Evolutionary conservation across 2,113 vertebrate species (phyloP).

Genomic region (Phaethon lepturus): DNA sequence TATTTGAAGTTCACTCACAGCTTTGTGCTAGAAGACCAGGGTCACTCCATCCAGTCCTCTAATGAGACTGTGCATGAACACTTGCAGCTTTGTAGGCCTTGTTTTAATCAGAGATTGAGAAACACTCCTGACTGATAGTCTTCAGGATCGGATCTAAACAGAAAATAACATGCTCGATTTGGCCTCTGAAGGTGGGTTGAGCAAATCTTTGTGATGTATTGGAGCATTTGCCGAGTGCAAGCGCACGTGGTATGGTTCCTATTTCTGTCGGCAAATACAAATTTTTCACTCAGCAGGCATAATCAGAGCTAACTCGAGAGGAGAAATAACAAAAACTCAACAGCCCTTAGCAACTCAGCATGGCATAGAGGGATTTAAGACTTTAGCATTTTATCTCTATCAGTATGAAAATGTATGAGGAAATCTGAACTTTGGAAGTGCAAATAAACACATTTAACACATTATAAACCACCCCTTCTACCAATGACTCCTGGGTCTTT

Average conservation of each 20-base stretch:
- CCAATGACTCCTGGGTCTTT: slow-evolving; percentile 20
- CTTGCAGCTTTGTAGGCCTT: slow-evolving; percentile 77
- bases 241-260: slow-evolving; percentile 78
- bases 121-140: slow-evolving; percentile 84
- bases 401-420: slow-evolving; percentile 85
- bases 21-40: slow-evolving; percentile 84
- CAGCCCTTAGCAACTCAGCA: slow-evolving; percentile 84
- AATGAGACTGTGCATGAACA: slow-evolving; percentile 82
- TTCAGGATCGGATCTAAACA: slow-evolving; percentile 88
- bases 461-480: slow-evolving; percentile 69
- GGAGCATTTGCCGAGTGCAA: slow-evolving; percentile 86
- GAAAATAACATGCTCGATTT: slow-evolving; percentile 92
- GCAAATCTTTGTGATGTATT: slow-evolving; percentile 87
- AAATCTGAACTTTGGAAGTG: slow-evolving; percentile 81
- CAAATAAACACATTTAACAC: slow-evolving; percentile 82
- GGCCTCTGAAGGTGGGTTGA: slow-evolving; percentile 84
- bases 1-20: slow-evolving; percentile 92
- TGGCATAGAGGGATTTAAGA: slow-evolving; percentile 84
- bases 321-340: slow-evolving; percentile 87
- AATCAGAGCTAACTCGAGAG: slow-evolving; percentile 83
- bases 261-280: slow-evolving; percentile 90
- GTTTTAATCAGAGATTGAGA: slow-evolving; percentile 82
- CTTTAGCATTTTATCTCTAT: slow-evolving; percentile 85
- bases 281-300: slow-evolving; percentile 91
- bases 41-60: slow-evolving; percentile 80